These are phyloP conservation scores for Augiades crinisus DNA, from an alignment of 2,888 invertebrate species.

Conservation along the genomic window DNA sequence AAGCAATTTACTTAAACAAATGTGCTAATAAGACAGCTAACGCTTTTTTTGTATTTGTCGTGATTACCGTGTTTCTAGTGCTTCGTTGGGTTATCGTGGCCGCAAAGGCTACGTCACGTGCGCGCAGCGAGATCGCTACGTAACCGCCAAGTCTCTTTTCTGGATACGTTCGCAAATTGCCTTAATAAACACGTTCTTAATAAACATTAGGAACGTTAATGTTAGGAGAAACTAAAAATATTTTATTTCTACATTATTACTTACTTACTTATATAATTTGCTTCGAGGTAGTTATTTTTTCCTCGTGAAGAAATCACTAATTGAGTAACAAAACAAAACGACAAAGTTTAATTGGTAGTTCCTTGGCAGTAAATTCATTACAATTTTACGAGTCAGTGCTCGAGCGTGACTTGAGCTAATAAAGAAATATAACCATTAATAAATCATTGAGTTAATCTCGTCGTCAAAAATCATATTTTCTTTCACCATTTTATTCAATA, in stretches of 20 bases:
- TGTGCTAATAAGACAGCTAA: no score
- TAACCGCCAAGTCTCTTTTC: no score
- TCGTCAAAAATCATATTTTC: slow-evolving; percentile 34
- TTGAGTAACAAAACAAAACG: slow-evolving; percentile 36
- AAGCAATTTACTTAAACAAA: no score
- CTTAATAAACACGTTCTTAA: no score
- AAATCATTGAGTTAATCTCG: slow-evolving; percentile 45
- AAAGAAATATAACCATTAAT: slow-evolving; percentile 45
- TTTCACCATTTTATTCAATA: slow-evolving; percentile 36
- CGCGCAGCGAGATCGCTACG: no score
- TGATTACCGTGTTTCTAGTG: no score
- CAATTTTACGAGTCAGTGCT: slow-evolving; percentile 41
- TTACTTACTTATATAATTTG: not conserved
- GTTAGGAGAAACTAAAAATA: no score
- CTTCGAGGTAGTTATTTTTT: not conserved
- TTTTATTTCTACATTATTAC: not conserved
- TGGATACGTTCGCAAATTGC: no score
- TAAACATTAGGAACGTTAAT: no score
- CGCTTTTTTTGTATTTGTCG: no score
- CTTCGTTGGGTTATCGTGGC: no score
- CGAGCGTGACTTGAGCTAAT: slow-evolving; percentile 52
- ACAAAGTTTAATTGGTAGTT: slow-evolving; percentile 38
- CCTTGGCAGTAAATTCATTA: slow-evolving; percentile 39
- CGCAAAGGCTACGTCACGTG: no score
- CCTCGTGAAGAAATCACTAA: slow-evolving; percentile 12